These are phyloP conservation scores for Sinocyclocheilus maitianheensis DNA, from an alignment of 2,113 vertebrate species.

Conservation along the genomic window DNA sequence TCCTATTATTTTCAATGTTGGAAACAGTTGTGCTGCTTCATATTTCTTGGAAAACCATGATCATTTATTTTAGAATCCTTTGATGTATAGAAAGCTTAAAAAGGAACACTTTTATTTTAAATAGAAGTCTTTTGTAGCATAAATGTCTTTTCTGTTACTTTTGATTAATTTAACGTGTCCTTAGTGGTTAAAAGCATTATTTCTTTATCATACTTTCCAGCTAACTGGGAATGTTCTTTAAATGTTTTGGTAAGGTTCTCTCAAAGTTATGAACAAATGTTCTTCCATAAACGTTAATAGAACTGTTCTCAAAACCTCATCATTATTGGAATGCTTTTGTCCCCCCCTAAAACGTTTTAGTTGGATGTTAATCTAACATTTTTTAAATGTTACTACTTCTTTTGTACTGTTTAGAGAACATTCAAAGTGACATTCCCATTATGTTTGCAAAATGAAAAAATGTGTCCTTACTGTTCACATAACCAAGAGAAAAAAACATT, in stretches of 20 bases:
- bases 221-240: not conserved
- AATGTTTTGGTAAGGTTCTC: not conserved
- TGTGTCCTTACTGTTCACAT: not conserved
- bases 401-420: not conserved
- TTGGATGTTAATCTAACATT: not conserved
- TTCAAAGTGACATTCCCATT: not conserved
- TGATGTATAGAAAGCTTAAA: not conserved
- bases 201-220: not conserved
- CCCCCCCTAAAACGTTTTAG: not conserved
- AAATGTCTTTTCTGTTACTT: not conserved
- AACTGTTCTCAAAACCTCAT: not conserved
- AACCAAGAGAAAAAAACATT: no score
- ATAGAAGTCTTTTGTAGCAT: not conserved
- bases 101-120: not conserved
- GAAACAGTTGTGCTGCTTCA: not conserved
- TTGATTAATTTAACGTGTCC: not conserved
- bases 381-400: not conserved
- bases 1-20: not conserved
- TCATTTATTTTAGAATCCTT: not conserved
- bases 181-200: not conserved
- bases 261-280: not conserved
- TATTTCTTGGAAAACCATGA: not conserved
- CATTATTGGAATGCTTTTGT: no score
- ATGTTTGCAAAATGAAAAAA: not conserved
- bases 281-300: not conserved